Base-by-base conservation (phyloP, 2,888 invertebrate species). In the Zaprionus bogoriensis region DNA sequence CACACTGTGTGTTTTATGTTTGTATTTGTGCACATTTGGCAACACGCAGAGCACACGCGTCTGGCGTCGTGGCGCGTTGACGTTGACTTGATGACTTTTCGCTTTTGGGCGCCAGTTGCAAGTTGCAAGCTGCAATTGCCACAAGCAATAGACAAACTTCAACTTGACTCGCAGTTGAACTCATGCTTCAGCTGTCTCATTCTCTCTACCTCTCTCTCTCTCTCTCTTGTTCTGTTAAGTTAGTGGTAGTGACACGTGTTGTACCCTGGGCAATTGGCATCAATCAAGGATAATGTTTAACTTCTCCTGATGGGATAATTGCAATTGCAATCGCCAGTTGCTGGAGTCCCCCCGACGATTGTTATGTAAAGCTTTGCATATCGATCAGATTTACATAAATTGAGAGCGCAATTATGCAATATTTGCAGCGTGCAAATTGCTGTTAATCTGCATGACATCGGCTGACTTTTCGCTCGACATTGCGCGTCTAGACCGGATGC, bases 401-500 rank as follows among this genome's bases (percentile, higher is more conserved):
- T 54, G 46, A 46, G 10, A 9, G 47, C n/a, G 7, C 38, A 30
- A 47, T 39, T 20, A 41, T 59, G 42, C 32, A 10, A 17, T n/a
- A 30, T n/a, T 12, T 30, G 10, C 12, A 30, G 32, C 2, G 17
- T 3, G 2, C 17, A 44, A 51, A 47, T 38, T 36, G 12, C 30
- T 47, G 23, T 53, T 48, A 6, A 41, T 23, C 6, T 4, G 9
- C n/a, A n/a, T 54, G 46, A 45, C 59, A 25, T 42, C 46, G 19
- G 46, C 9, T 27, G 10, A 10, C 27, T 10, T n/a, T n/a, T n/a
- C n/a, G n/a, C n/a, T n/a, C n/a, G n/a, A n/a, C n/a, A n/a, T n/a
- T n/a, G n/a, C n/a, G n/a, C n/a, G 69, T 70, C 69, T 70, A 70
- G 69, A 70, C 69, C 71, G 69, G 68, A 69, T 47, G 54, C 39